These are phyloP conservation scores for Atherinosoma microstoma DNA, from an alignment of 2,797 vertebrate genomes.

Conservation along the genomic window DNA sequence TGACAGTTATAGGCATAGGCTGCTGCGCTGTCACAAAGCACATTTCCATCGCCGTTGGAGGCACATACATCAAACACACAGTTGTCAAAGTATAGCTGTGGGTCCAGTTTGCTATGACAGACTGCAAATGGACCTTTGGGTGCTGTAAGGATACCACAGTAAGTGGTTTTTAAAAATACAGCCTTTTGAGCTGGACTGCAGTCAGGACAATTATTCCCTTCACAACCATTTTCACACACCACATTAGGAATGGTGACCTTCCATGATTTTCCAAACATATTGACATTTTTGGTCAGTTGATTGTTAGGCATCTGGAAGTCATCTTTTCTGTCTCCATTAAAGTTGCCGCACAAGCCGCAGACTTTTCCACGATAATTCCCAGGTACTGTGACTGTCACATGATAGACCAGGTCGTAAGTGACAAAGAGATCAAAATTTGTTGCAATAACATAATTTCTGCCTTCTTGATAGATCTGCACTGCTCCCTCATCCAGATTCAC, in stretches of 20 bases:
- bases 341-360: slow-evolving; percentile 84
- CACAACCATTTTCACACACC: slow-evolving; percentile 70
- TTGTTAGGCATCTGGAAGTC: slow-evolving; percentile 78
- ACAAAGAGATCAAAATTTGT: slow-evolving; percentile 78
- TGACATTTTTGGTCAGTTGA: slow-evolving; percentile 65
- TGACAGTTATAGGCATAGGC: slow-evolving; percentile 78
- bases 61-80: slow-evolving; percentile 79
- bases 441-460: slow-evolving; percentile 59
- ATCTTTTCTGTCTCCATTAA: slow-evolving; percentile 68
- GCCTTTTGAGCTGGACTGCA: slow-evolving; percentile 60
- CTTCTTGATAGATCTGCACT: slow-evolving; percentile 69
- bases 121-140: slow-evolving; percentile 73
- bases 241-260: slow-evolving; percentile 65
- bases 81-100: slow-evolving; percentile 74
- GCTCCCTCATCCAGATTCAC: slow-evolving; percentile 66
- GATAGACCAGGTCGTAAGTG: slow-evolving; percentile 78
- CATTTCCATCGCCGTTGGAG: slow-evolving; percentile 63
- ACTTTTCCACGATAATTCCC: slow-evolving; percentile 73
- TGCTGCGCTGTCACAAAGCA: slow-evolving; percentile 77
- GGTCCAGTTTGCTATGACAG: slow-evolving; percentile 73
- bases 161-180: slow-evolving; percentile 62
- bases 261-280: slow-evolving; percentile 72
- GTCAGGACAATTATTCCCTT: slow-evolving; percentile 63
- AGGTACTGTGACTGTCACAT: slow-evolving; percentile 75
- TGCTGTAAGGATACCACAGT: slow-evolving; percentile 75